phyloP scores from a whole-genome alignment of 2,113 vertebrate genomes.

The Brevimyrus niger region DNA sequence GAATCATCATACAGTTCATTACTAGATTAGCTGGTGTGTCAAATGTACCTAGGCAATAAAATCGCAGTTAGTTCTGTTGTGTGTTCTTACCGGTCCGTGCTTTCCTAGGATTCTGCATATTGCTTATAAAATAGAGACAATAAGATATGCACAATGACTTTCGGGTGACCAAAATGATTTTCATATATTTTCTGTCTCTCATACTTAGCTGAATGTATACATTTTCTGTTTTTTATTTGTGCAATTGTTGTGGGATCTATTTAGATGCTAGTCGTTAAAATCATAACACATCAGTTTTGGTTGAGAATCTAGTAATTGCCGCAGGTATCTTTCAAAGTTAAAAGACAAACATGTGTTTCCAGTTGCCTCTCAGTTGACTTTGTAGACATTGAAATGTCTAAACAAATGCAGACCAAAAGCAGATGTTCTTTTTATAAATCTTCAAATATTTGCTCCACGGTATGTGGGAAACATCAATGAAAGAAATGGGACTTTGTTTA shows the following conservation, averaged over 20 bases:
- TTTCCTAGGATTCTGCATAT: neutral
- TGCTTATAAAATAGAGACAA: neutral
- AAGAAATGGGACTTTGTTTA: neutral
- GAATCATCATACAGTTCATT: neutral
- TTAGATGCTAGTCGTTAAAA: neutral
- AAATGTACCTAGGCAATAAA: neutral
- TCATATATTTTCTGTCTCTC: neutral
- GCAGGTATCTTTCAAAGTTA: neutral
- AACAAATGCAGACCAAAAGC: neutral
- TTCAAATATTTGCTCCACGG: neutral
- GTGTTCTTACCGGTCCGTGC: neutral
- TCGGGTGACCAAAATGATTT: neutral
- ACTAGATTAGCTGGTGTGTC: neutral
- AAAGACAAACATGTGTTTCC: neutral
- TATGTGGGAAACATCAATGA: neutral
- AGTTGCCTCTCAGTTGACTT: neutral
- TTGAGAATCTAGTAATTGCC: neutral
- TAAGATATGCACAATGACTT: neutral
- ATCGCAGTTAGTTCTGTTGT: neutral
- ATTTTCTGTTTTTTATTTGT: neutral
- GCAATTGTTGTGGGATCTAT: neutral
- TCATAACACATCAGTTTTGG: neutral
- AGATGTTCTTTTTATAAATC: neutral
- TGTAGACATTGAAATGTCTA: neutral
- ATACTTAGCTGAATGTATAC: neutral